A percentile compares a stretch with the other conserved stretches of the same genome.
Evolutionary conservation across 1,140 invertebrate genomes (phyloP).

Genomic region (Trachelipus rathkii): DNA sequence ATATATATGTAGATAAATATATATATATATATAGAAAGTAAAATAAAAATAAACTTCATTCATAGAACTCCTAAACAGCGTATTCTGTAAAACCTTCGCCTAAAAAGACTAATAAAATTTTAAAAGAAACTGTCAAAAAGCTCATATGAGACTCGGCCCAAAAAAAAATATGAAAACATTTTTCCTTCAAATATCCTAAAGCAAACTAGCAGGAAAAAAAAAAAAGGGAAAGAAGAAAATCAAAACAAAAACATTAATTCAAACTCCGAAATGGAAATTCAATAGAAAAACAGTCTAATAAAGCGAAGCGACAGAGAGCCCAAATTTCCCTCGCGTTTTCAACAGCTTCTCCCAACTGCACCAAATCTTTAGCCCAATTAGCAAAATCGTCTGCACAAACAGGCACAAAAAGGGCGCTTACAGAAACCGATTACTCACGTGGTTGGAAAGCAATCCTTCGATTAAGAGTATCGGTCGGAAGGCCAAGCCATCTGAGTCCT

Average conservation of each 20-base stretch:
- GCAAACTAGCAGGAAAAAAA: no score
- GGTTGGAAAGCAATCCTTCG: conserved; percentile 5
- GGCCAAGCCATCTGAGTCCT: conserved; percentile 4
- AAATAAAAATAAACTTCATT: no score
- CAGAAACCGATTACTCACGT: conserved; percentile 5
- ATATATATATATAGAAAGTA: no score
- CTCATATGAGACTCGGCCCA: no score
- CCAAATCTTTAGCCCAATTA: not conserved
- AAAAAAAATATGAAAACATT: no score
- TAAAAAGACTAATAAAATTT: no score
- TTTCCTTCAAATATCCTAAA: no score
- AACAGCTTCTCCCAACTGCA: not conserved
- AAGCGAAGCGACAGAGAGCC: not conserved
- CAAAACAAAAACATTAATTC: conserved; percentile 3
- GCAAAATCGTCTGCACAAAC: conserved; percentile 3
- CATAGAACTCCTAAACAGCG: no score
- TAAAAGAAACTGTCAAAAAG: no score
- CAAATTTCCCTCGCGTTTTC: not conserved
- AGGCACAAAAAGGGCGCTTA: not conserved
- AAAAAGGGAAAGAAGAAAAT: no score
- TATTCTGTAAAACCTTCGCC: no score
- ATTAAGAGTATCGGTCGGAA: conserved; percentile 9
- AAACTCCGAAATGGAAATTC: not conserved
- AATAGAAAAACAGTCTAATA: conserved; percentile 3
- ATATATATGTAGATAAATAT: no score